These are phyloP conservation scores for Xiphias gladius DNA, from an alignment of 2,113 vertebrate genomes.

Conservation along the genomic window DNA sequence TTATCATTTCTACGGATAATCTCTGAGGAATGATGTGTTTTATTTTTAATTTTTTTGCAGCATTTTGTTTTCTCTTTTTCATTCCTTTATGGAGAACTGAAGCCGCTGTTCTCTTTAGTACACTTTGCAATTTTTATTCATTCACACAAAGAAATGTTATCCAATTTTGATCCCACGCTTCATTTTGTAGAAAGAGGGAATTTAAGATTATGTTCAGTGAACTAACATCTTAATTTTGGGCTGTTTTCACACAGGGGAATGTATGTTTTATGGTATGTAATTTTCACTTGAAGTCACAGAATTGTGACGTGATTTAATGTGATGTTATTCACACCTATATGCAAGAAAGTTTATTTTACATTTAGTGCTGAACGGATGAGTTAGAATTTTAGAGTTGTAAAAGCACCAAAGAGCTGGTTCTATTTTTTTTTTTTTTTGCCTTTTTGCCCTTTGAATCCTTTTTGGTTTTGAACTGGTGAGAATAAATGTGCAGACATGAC, in stretches of 20 bases:
- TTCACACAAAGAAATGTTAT: background rate
- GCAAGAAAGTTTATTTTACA: background rate
- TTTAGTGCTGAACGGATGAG: background rate
- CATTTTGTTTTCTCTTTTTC: too few relatives aligned
- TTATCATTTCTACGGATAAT: background rate
- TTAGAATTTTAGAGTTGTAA: background rate
- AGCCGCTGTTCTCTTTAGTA: background rate
- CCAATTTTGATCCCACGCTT: background rate
- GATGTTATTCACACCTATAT: background rate
- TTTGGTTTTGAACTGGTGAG: background rate
- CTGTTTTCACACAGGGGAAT: background rate
- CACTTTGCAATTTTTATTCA: background rate
- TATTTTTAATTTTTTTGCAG: background rate
- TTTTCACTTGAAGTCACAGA: background rate
- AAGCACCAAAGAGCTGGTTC: background rate
- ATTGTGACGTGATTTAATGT: background rate
- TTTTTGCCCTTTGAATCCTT: background rate
- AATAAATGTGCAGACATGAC: background rate
- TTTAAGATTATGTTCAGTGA: background rate
- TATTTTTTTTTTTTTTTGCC: background rate
- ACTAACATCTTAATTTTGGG: rapidly evolving
- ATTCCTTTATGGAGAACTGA: too few relatives aligned
- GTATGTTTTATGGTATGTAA: background rate
- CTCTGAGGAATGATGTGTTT: too few relatives aligned
- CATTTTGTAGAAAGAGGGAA: background rate